Evolutionary conservation across 2,113 vertebrate genomes (phyloP), one percentile per base, ranked within the genome.

Genomic region (Paraplagusia blochii): DNA sequence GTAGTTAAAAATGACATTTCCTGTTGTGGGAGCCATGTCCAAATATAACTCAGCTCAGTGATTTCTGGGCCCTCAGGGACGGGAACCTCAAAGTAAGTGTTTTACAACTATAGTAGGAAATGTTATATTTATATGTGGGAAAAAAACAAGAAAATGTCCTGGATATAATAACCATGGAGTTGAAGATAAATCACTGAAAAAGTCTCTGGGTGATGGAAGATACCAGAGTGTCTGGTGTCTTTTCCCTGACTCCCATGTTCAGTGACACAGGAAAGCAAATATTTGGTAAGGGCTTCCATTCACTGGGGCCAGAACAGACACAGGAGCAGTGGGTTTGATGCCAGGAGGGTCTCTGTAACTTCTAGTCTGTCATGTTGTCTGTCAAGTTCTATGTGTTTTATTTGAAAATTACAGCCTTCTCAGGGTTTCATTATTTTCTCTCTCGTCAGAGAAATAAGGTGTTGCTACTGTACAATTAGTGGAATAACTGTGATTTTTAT

Each of bases 211-310:
- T 42, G 1, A 7, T 44, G 4, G 4, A 53, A 2, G 29, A 11
- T 4, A 9, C 54, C 39, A 10, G 36, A 10, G 2, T 38, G 36
- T 38, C 36, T 38, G 43, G 29, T 44, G 22, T 43, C 19, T 55
- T 58, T 51, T 51, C 74, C 52, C 40, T 29, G 35, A 52, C 58
- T 43, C n/a, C n/a, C n/a, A n/a, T n/a, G n/a, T n/a, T n/a, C n/a
- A n/a, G n/a, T n/a, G n/a, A n/a, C n/a, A n/a, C 44, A 46, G 47
- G 13, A 56, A 68, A 64, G 44, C 68, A 72, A 75, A 72, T 19
- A 19, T 46, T 63, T 48, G 64, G 55, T 53, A 4, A 64, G 46
- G 19, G 39, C 42, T 56, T 50, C 22, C 44, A 15, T 34, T 47
- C 10, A 11, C 29, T 35, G 1, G 57, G 22, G 53, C 10, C 65